A percentile compares a stretch with the other conserved stretches of the same genome.
phyloP scores from a whole-genome alignment of 2,113 vertebrate genomes.

The Ondatra zibethicus region DNA sequence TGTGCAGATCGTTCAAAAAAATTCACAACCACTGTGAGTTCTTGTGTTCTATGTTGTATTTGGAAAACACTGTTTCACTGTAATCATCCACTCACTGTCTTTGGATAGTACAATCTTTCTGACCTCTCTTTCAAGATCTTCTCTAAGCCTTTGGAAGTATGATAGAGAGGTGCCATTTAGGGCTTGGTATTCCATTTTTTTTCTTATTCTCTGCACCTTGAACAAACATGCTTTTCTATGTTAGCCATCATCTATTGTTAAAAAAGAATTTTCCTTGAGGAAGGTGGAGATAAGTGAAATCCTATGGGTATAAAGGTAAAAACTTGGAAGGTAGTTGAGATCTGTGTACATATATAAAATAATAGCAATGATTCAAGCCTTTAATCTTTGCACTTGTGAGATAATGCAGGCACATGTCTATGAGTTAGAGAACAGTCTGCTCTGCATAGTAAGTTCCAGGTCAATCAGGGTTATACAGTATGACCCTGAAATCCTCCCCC shows the following conservation, averaged over 20 bases:
- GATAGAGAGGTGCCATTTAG: not conserved
- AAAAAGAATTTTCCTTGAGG: not conserved
- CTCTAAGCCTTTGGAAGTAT: not conserved
- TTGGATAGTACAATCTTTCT: not conserved
- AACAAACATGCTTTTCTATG: too few species aligned
- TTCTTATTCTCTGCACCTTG: not conserved
- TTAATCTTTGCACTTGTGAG: not conserved
- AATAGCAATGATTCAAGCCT: not conserved
- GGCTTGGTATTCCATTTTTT: not conserved
- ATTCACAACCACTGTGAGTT: not conserved
- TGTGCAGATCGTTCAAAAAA: not conserved
- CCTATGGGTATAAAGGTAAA: not conserved
- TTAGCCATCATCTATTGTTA: not conserved
- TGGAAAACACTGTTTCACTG: not conserved
- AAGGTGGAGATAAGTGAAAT: not conserved
- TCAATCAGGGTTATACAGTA: not conserved
- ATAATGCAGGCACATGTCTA: not conserved
- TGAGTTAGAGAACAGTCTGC: not conserved
- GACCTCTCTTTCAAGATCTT: not conserved
- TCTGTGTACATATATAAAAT: not conserved
- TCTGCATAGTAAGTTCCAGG: not conserved
- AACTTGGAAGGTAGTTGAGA: too few species aligned
- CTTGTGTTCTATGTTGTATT: not conserved
- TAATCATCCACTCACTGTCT: not conserved
- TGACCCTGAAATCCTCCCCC: not conserved